phyloP scores from a whole-genome alignment of 2,797 vertebrate genomes.

The Ceryle rudis region DNA sequence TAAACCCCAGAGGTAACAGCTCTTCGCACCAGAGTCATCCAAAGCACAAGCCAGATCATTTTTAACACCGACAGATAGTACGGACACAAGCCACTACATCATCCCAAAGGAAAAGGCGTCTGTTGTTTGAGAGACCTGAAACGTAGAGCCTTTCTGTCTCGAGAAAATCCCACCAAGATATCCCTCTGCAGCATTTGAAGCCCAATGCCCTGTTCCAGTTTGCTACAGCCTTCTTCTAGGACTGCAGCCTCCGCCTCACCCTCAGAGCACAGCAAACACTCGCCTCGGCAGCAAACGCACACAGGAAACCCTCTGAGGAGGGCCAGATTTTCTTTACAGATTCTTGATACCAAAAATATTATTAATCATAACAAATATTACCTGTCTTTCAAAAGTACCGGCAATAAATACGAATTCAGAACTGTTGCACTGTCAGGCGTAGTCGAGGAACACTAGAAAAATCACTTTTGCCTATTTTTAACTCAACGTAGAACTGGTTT shows the following conservation, averaged over 20 bases:
- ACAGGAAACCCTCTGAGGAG: neutral
- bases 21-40: neutral
- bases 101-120: neutral
- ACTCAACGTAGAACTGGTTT: neutral
- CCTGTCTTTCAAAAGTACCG: neutral
- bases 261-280: neutral
- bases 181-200: neutral
- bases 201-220: neutral
- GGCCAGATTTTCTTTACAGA: neutral
- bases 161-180: neutral
- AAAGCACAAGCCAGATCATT: neutral
- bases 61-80: neutral
- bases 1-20: neutral
- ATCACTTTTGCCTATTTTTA: neutral
- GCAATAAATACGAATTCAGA: neutral
- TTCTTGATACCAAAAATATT: neutral
- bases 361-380: neutral
- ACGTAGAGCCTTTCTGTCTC: neutral
- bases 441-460: neutral
- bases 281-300: neutral
- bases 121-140: neutral
- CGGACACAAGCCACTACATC: rapidly evolving
- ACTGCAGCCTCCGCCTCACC: neutral
- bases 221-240: neutral
- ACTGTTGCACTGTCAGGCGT: neutral